phyloP scores from a whole-genome alignment of 1,140 invertebrate genomes.

The Araneus ventricosus region DNA sequence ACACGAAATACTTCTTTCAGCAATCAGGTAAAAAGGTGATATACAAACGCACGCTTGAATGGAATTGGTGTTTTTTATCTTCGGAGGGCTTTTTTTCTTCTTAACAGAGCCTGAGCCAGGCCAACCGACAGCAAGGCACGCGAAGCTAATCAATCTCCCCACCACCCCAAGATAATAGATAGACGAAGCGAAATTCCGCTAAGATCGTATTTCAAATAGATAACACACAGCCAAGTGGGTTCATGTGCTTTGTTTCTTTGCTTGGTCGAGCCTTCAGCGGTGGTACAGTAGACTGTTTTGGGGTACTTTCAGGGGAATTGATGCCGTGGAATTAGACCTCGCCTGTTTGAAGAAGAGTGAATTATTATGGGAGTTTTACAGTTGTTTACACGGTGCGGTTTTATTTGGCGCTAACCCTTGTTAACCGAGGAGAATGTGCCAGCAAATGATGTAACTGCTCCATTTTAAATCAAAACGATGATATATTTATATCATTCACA shows the following conservation, averaged over 20 bases:
- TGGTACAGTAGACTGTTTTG: background rate
- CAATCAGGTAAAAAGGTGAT: constrained; percentile 16
- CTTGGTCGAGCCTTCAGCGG: background rate
- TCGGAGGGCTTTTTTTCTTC: background rate
- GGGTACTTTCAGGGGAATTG: constrained; percentile 2
- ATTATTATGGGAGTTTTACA: constrained; percentile 29
- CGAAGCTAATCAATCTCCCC: constrained; percentile 65
- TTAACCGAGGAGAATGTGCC: background rate
- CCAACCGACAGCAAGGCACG: constrained; percentile 15
- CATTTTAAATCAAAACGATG: background rate
- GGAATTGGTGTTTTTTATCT: background rate
- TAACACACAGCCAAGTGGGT: constrained; percentile 66
- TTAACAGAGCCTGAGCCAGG: background rate
- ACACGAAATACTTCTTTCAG: background rate
- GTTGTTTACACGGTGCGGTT: constrained; percentile 6
- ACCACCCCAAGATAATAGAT: constrained; percentile 61
- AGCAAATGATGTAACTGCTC: background rate
- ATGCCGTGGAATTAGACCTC: constrained; percentile 21
- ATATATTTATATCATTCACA: background rate
- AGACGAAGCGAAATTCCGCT: constrained; percentile 61
- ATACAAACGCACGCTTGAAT: constrained; percentile 13
- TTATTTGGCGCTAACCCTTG: background rate
- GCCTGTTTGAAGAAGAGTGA: background rate
- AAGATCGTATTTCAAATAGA: constrained; percentile 71
- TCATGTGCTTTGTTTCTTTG: constrained; percentile 44